Evolutionary conservation across 2,888 invertebrate species (phyloP), one percentile per base, ranked within the genome.

Genomic region (Dolomedes plantarius): DNA sequence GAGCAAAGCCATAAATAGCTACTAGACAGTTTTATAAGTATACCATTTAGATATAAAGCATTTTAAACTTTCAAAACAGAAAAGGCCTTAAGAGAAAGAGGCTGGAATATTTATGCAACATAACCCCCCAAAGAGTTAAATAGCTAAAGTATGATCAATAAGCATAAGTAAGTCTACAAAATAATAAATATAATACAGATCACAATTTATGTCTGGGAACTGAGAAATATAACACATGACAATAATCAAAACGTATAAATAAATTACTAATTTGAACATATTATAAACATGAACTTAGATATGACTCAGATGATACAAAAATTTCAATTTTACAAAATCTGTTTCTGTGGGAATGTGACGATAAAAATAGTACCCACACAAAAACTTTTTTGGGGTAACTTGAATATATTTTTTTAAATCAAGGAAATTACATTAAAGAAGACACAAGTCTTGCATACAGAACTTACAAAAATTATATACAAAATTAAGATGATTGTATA

Each of bases 171-270:
- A 2, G 46, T 46, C 2, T 46, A 46, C 36, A 46, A 46, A 56
- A 56, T 7, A 56, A 56, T 56, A 56, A 56, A 56, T 56, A 56
- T 1, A 46, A 46, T 16, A 56, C 56, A 23, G 56, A 56, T 56
- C 56, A 56, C 56, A 56, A 23, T 23, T 19, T 5, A 56, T 23
- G 23, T 23, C 23, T 56, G 23, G 23, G 23, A 56, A 56, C 5
- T 9, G 36, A 56, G 19, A 56, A n/a, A 56, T 56, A 3, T 56
- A 2, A 23, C 1, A 56, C 56, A 23, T 56, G 16, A 56, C 5
- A 56, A 56, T 56, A 56, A 56, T 56, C 11, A 56, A 23, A 56
- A 56, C 56, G 56, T 23, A 56, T 3, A 56, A 56, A 56, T 56
- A 56, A 56, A 56, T 56, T 23, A 56, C 46, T 16, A 13, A 46